Evolutionary conservation across 2,113 vertebrate genomes (phyloP), one percentile per base, ranked within the genome.

Genomic region (Malurus melanocephalus): DNA sequence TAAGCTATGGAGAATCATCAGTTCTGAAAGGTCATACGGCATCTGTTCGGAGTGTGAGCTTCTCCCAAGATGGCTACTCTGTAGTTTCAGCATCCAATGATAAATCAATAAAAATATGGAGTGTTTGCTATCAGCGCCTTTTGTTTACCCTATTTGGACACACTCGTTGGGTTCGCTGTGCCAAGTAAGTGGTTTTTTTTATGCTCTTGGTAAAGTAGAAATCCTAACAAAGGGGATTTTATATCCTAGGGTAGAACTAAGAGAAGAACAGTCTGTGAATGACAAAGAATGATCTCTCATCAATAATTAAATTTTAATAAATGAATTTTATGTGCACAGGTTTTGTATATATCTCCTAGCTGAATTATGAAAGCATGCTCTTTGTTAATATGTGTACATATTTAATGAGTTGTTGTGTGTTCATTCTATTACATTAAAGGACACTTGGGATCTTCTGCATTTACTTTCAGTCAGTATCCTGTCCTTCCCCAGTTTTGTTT

Each of bases 21-120:
- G 96, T 98, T 71, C 97, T 99, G 71, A 99, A 97, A 95, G 98
- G 98, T 13, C 99, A 99, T 90, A 98, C 98, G 7, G 98, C 98
- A 6, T 68, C 97, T 42, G 98, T 99, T 32, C 97, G 98, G 76
- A 98, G 98, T 3, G 98, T 99, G 46, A 93, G 96, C 85, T 99
- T 99, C 94, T 99, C 99, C 3, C 79, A 91, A 0, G 98, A 99
- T 38, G 98, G 98, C 35, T 98, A 96, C 61, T 94, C 88, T 61
- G 93, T 99, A 88, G 98, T 97, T 91, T 99, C 99, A 17, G 98
- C 98, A 9, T 99, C 99, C 16, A 99, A 99, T 73, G 99, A 99
- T 95, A 99, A 98, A 95, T 98, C 98, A 6, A 93, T 99, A 45
- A 99, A 99, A 96, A 97, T 99, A 69, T 99, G 99, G 99, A 98